These are phyloP conservation scores for Hirudo medicinalis DNA, from an alignment of 1,140 invertebrate genomes.

Conservation along the genomic window DNA sequence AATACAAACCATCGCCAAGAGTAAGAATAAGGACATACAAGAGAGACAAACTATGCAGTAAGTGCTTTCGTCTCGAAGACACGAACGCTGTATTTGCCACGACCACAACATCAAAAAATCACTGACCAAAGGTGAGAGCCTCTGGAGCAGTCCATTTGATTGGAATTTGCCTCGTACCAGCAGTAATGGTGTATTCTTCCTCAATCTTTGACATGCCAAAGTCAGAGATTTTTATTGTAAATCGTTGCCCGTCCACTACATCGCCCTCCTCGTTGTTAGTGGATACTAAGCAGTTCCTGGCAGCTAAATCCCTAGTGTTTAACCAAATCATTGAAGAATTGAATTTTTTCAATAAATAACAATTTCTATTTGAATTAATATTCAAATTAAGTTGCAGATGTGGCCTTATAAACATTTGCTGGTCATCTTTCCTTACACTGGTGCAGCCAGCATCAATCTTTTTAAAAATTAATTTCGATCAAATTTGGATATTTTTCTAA, in stretches of 20 bases:
- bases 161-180: conserved; percentile 94
- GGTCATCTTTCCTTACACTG: background rate
- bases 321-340: conserved; percentile 16
- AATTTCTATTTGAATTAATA: background rate
- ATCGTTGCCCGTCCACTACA: conserved; percentile 43
- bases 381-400: background rate
- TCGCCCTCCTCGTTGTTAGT: conserved; percentile 50
- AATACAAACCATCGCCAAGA: background rate
- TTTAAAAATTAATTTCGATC: background rate
- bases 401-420: background rate
- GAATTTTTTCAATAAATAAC: background rate
- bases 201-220: conserved; percentile 96
- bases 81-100: too few relatives aligned
- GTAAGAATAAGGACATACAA: too few relatives aligned
- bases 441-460: background rate
- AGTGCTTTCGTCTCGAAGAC: too few relatives aligned
- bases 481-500: background rate
- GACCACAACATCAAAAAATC: background rate
- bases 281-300: conserved; percentile 81
- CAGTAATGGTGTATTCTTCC: conserved; percentile 88
- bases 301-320: conserved; percentile 64
- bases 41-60: too few relatives aligned
- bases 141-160: conserved; percentile 96
- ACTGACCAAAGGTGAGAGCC: conserved; percentile 77
- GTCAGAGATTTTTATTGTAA: conserved; percentile 74